Base-by-base conservation (phyloP, 2,888 invertebrate species). In the Euproctis similis region DNA sequence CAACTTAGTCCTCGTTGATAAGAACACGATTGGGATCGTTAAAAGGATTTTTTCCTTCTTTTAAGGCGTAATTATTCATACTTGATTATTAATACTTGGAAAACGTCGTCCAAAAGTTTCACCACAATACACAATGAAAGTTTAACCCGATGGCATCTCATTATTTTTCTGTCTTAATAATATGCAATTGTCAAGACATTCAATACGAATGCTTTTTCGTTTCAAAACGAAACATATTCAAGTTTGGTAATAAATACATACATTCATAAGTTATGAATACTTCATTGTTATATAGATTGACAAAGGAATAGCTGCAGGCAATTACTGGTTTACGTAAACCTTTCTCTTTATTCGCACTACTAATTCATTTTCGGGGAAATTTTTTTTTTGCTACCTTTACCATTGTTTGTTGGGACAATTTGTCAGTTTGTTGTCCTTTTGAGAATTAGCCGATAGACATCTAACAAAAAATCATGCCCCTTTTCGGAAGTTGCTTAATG, bases 401-500 rank as follows among this genome's bases (percentile, higher is more conserved):
- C 52, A 64, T 72, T 76, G 68, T 70, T 73, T 73, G 73, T 75
- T 74, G 68, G 63, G 48, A 62, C 63, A 77, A 81, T 81, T 78
- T 78, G 81, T 76, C 76, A 74, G 63, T 71, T 75, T 75, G 72
- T 73, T 73, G 75, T 73, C 66, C 68, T 67, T 76, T 77, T 69
- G 67, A 67, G 53, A 45, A 48, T 33, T 44, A 44, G 46, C 69
- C 73, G 73, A 64, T 74, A 69, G 74, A 65, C 66, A 48, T 38
- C 36, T 50, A 68, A n/a, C n/a, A n/a, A 77, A 80, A 60, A 78
- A 75, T 55, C 42, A 39, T 53, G 62, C 53, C 58, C 53, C 64
- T 65, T 72, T 81, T 82, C 77, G 81, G 82, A 81, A 80, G 77
- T 77, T 51, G 53, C 68, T 11, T 80, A 80, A 82, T 81, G 70